These are phyloP conservation scores for Anas platyrhynchos DNA, from an alignment of 2,113 vertebrate species.

Conservation along the genomic window DNA sequence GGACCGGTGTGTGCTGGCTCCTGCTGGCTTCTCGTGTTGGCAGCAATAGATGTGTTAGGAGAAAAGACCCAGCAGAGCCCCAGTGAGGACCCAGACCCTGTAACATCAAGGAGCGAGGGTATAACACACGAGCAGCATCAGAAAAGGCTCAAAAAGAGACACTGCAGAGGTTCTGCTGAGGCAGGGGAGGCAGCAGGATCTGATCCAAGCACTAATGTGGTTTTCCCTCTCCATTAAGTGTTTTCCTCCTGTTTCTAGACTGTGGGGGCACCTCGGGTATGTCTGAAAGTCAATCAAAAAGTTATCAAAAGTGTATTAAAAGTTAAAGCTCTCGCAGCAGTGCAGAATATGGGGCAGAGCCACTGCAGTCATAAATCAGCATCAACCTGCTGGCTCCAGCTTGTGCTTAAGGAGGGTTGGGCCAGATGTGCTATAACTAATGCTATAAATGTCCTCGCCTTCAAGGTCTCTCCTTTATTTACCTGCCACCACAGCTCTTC, in stretches of 20 bases:
- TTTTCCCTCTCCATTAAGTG: not conserved
- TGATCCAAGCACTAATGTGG: not conserved
- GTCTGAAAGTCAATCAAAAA: not conserved
- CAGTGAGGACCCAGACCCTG: not conserved
- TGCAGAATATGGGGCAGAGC: slow-evolving; percentile 41
- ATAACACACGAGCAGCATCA: not conserved
- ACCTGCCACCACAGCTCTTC: not conserved
- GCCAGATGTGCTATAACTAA: slow-evolving; percentile 22
- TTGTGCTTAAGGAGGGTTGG: not conserved
- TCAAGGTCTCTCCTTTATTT: slow-evolving; percentile 19
- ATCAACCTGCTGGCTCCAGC: not conserved
- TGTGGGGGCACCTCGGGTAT: not conserved
- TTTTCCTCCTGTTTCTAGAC: not conserved
- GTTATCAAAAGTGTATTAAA: slow-evolving; percentile 5
- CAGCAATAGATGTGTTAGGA: not conserved
- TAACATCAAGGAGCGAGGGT: not conserved
- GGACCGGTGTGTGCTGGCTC: not conserved
- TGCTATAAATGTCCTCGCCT: not conserved
- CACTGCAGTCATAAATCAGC: slow-evolving; percentile 44
- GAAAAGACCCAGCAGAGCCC: not conserved
- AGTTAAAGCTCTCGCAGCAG: slow-evolving; percentile 6
- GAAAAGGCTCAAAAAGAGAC: not conserved
- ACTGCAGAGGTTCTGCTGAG: not conserved
- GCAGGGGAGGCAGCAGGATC: not conserved
- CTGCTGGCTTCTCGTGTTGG: too few species aligned